Evolutionary conservation across 2,888 invertebrate species (phyloP), one percentile per base, ranked within the genome.

Genomic region (Gandaritis pyraliata): DNA sequence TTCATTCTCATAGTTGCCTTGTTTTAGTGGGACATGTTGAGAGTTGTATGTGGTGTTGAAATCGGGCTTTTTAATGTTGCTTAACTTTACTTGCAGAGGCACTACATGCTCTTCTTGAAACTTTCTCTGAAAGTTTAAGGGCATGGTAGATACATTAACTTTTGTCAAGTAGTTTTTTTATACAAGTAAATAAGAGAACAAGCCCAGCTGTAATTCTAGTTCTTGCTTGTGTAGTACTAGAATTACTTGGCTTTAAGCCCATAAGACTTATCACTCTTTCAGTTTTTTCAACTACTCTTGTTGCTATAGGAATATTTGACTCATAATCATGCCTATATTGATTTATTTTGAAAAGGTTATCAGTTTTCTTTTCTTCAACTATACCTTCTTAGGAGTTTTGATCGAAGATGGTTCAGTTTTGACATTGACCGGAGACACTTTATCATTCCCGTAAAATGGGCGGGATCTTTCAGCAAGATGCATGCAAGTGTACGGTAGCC

Each of bases 401-500:
- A 53, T 66, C n/a, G 70, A 65, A 2, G 73, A 71, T 4, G 70
- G 68, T 23, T 71, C 64, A 8, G 47, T 61, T 53, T 70, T 67
- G 7, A 53, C 55, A 30, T 82, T 81, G 4, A 77, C 74, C 18
- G 73, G 58, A 15, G 77, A 69, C 53, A 77, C 81, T 18, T 77
- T 70, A 1, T 69, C 69, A n/a, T 80, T 70, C 0, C 91, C 91
- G 62, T 91, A 92, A 66, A 87, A 92, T 0, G 91, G 91, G n/a
- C 91, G 76, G 6, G 86, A 87, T 1, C 91, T 71, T 52, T 82
- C 88, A 16, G 91, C 89, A 2, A 92, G 68, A 16, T 82, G 77
- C 59, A 92, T 74, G 33, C 85, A 76, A 10, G 91, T 90, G 66
- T 90, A 91, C 0, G 91, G 91, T 3, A 92, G 58, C 91, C 91